phyloP scores from a whole-genome alignment of 2,797 vertebrate genomes.

The Thalassophryne amazonica region DNA sequence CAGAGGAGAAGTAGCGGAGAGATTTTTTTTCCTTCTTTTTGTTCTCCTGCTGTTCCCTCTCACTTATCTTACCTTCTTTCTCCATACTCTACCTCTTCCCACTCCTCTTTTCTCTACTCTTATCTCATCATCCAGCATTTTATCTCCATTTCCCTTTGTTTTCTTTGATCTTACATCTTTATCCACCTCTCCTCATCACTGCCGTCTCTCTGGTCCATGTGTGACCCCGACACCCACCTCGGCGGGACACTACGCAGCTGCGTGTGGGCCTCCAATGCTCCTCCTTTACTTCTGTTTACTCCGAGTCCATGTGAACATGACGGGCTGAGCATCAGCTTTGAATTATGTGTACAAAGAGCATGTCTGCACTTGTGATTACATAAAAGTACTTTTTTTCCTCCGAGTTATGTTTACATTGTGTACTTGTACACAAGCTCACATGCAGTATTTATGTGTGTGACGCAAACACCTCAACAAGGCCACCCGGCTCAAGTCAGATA shows the following conservation, averaged over 20 bases:
- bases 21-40: background rate
- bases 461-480: conserved; percentile 4
- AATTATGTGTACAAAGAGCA: background rate
- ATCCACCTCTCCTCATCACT: too few relatives aligned
- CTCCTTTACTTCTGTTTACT: conserved; percentile 52
- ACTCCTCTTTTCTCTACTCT: conserved; percentile 5
- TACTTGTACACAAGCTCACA: conserved; percentile 1
- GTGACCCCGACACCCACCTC: conserved; percentile 60
- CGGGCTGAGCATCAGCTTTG: background rate
- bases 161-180: too few relatives aligned
- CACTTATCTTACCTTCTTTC: background rate
- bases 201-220: conserved; percentile 25
- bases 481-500: conserved; percentile 41
- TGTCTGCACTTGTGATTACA: background rate
- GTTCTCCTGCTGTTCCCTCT: background rate
- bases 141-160: too few relatives aligned
- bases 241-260: conserved; percentile 62
- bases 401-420: background rate
- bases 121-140: too few relatives aligned
- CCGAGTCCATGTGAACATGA: background rate
- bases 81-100: background rate
- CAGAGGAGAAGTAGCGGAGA: too few relatives aligned
- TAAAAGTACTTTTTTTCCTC: too few relatives aligned
- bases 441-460: background rate
- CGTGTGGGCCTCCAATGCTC: conserved; percentile 57